Percentiles rank a stretch among this genome's conserved stretches.
Conservation (phyloP, 2,113 vertebrate genomes). For the Mionectes macconnelli region DNA sequence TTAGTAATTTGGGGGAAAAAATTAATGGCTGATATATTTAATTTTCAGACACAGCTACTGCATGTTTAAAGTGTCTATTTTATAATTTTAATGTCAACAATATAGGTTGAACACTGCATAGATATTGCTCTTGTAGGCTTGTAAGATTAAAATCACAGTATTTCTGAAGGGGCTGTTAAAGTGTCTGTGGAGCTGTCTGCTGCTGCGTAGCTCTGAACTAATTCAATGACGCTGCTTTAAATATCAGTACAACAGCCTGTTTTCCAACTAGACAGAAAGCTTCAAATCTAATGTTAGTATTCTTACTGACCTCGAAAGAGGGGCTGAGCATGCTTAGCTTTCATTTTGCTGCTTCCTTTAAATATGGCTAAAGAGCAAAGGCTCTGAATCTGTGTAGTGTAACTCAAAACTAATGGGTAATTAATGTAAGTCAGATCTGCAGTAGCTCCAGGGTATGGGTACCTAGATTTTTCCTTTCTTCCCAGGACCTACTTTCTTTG, state of each 20-base stretch:
- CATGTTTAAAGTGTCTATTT: conserved; percentile 7
- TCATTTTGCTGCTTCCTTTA: background rate
- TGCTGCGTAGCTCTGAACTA: background rate
- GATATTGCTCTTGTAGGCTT: background rate
- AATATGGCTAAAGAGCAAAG: conserved; percentile 16
- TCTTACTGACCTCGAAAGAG: background rate
- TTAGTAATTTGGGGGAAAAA: conserved; percentile 65
- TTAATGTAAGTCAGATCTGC: conserved; percentile 15
- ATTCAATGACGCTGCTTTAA: background rate
- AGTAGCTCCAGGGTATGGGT: background rate
- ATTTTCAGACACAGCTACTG: conserved; percentile 14
- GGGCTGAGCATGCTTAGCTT: background rate
- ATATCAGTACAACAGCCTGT: background rate
- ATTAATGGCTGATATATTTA: conserved; percentile 63
- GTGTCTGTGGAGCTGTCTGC: background rate
- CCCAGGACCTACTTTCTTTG: background rate
- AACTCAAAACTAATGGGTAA: conserved; percentile 29
- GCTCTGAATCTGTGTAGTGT: background rate
- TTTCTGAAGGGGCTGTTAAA: conserved; percentile 33
- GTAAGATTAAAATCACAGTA: background rate
- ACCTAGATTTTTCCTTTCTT: conserved; percentile 16
- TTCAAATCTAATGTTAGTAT: background rate
- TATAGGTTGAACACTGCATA: background rate
- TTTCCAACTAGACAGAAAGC: background rate
- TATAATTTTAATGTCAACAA: conserved; percentile 28